phyloP scores from a whole-genome alignment of 2,113 vertebrate genomes.

The Oncorhynchus mykiss region DNA sequence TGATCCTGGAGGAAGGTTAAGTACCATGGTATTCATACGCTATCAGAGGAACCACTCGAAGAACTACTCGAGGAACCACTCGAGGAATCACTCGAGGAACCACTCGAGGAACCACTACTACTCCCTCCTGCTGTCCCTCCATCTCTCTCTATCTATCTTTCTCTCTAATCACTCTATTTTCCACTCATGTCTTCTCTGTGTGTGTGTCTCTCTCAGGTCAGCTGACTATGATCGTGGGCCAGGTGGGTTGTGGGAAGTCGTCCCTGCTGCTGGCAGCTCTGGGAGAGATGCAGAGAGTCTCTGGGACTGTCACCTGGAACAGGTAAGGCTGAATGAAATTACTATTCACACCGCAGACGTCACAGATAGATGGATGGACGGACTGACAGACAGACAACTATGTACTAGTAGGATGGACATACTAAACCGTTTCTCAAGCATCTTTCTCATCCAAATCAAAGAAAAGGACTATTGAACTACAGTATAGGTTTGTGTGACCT shows the following conservation, averaged over 20 bases:
- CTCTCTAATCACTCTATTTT: too few relatives aligned
- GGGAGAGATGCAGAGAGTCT: conserved; percentile 95
- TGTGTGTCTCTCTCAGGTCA: conserved; percentile 77
- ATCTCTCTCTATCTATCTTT: not conserved
- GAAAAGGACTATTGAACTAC: not conserved
- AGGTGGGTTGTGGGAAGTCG: conserved; percentile 97
- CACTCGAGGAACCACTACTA: too few relatives aligned
- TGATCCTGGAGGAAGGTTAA: not conserved
- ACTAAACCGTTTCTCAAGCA: too few relatives aligned
- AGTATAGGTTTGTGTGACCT: not conserved
- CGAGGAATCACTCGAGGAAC: too few relatives aligned
- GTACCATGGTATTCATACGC: too few relatives aligned
- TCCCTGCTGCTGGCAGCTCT: conserved; percentile 92
- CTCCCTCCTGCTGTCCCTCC: not conserved
- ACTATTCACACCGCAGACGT: not conserved
- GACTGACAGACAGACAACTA: too few relatives aligned
- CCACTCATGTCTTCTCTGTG: not conserved
- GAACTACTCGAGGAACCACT: too few relatives aligned
- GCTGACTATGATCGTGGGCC: conserved; percentile 98
- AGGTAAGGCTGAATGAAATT: conserved; percentile 68
- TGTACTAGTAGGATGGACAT: too few relatives aligned
- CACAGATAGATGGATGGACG: too few relatives aligned
- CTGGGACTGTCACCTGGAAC: conserved; percentile 89
- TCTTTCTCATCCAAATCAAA: too few relatives aligned
- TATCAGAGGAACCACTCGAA: too few relatives aligned